A percentile compares a stretch with the other conserved stretches of the same genome.
Conservation (phyloP, 2,888 invertebrate genomes). For the Chloroclysta siterata region DNA sequence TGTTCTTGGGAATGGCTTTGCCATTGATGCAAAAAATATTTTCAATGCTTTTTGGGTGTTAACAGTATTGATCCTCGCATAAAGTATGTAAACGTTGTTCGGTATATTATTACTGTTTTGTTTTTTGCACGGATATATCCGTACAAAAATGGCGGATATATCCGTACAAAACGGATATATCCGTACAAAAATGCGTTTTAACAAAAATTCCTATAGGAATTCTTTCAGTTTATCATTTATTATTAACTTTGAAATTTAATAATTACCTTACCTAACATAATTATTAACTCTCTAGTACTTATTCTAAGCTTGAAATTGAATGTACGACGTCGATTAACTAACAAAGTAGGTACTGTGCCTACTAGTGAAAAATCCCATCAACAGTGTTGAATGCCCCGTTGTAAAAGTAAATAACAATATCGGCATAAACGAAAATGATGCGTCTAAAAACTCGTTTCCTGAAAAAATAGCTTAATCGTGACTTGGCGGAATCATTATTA, state of each 20-base stretch:
- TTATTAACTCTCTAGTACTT: too few species aligned
- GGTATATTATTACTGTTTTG: background rate
- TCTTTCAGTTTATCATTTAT: too few species aligned
- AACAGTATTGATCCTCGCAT: constrained; percentile 59
- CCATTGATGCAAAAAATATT: constrained; percentile 80
- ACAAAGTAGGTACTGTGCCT: background rate
- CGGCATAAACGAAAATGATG: constrained; percentile 36
- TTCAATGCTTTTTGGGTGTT: constrained; percentile 51
- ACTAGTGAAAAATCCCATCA: background rate
- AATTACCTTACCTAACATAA: too few species aligned
- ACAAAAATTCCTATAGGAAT: too few species aligned
- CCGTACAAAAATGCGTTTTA: too few species aligned
- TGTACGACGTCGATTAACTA: too few species aligned
- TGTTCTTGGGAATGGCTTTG: constrained; percentile 82
- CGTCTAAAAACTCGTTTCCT: constrained; percentile 43
- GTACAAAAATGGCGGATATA: too few species aligned
- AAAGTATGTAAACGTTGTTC: background rate
- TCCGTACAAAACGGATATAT: too few species aligned
- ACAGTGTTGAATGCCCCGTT: constrained; percentile 11
- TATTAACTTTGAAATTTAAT: too few species aligned
- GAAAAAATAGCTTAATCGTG: constrained; percentile 60
- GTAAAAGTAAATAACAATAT: constrained; percentile 32
- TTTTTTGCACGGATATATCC: background rate
- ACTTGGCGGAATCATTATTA: constrained; percentile 60
- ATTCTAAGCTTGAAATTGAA: background rate